phyloP scores from a whole-genome alignment of 2,888 invertebrate genomes.

The Marronus borbonicus region DNA sequence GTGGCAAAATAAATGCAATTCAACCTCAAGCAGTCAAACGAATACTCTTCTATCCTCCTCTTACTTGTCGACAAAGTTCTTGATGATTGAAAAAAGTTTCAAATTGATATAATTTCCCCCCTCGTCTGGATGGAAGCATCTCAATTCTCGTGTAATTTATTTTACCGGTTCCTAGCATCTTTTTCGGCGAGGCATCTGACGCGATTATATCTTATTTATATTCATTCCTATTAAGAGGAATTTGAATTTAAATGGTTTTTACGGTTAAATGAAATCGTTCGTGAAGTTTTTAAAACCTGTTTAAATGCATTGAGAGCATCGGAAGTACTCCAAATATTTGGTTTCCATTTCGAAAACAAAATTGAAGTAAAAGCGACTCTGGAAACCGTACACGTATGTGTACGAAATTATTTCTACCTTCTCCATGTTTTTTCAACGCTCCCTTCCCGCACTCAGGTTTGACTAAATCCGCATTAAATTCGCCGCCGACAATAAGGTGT shows the following conservation, averaged over 20 bases:
- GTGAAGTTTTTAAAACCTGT: constrained; percentile 58
- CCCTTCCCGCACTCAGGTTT: neutral
- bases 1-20: constrained; percentile 45
- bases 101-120: constrained; percentile 49
- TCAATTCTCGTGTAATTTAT: constrained; percentile 52
- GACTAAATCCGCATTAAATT: constrained; percentile 18
- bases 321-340: constrained; percentile 56
- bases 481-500: neutral
- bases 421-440: constrained; percentile 18
- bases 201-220: constrained; percentile 51
- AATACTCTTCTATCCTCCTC: constrained; percentile 24
- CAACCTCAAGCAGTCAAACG: constrained; percentile 35
- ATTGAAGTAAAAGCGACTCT: constrained; percentile 51
- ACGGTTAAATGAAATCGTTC: constrained; percentile 53
- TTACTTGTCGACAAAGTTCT: constrained; percentile 46
- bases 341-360: constrained; percentile 57
- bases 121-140: constrained; percentile 18
- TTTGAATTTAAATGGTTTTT: constrained; percentile 55
- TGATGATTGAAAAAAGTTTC: constrained; percentile 52
- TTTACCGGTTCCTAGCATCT: constrained; percentile 31
- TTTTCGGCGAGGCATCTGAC: constrained; percentile 21
- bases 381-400: constrained; percentile 44
- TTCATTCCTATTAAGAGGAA: constrained; percentile 52
- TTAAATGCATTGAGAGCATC: constrained; percentile 59
- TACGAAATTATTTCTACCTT: constrained; percentile 20